Evolutionary conservation across 2,797 vertebrate species (phyloP).

Genomic region (Pangasius mekongensis): DNA sequence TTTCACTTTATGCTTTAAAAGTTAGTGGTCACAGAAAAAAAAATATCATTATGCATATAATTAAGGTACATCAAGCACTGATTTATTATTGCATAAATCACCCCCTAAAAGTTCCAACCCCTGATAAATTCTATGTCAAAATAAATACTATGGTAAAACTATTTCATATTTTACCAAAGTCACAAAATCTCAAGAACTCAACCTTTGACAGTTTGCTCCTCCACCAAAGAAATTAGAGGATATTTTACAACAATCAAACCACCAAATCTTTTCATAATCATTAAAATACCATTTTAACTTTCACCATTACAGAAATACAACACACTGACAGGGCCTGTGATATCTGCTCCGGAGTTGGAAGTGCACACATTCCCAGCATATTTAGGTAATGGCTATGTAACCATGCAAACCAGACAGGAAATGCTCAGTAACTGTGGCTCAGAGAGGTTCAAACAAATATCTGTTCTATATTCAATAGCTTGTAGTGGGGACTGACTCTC

Average conservation of each 20-base stretch:
- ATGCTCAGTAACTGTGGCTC: slow-evolving; percentile 52
- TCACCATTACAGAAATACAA: slow-evolving; percentile 66
- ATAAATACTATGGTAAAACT: slow-evolving; percentile 46
- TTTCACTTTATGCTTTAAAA: not conserved
- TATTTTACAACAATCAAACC: not conserved
- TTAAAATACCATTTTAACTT: slow-evolving; percentile 61
- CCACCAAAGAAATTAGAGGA: slow-evolving; percentile 47
- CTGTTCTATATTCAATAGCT: slow-evolving; percentile 33
- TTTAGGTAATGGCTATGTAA: slow-evolving; percentile 43
- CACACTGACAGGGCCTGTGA: slow-evolving; percentile 57
- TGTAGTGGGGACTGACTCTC: slow-evolving; percentile 31
- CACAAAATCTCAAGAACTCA: slow-evolving; percentile 22
- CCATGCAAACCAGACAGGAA: slow-evolving; percentile 58
- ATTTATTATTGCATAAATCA: not conserved
- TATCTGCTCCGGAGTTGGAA: slow-evolving; percentile 67
- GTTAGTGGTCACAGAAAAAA: not conserved
- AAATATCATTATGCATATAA: not conserved
- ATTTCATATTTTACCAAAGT: slow-evolving; percentile 18
- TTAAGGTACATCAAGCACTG: not conserved
- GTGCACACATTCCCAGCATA: slow-evolving; percentile 44
- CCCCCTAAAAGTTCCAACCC: not conserved
- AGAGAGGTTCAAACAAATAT: slow-evolving; percentile 47
- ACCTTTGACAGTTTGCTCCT: slow-evolving; percentile 22
- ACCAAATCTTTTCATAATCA: slow-evolving; percentile 27
- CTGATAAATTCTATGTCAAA: not conserved